Evolutionary conservation across 2,113 vertebrate genomes (phyloP), one percentile per base, ranked within the genome.

Genomic region (Marmota flaviventris): DNA sequence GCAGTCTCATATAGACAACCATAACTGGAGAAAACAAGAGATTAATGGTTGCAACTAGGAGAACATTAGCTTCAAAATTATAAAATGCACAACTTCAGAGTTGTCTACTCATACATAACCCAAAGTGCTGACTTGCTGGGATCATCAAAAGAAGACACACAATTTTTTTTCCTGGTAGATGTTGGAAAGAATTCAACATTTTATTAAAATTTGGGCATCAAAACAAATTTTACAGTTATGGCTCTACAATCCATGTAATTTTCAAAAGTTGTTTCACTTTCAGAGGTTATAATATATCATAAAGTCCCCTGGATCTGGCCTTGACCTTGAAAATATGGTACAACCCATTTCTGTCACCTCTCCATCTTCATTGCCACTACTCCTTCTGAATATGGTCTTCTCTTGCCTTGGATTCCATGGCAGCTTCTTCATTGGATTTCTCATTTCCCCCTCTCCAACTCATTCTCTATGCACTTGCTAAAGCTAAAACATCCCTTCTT

Each of bases 21-120:
- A 90, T 69, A 95, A 89, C 45, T 73, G 42, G 51, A 88, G 24
- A 48, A 85, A 77, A 82, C n/a, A 92, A 91, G 67, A 92, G 76
- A 97, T 85, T 93, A 90, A 95, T 92, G 90, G 73, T 81, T 42
- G 34, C 69, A 91, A 84, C 76, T 61, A 85, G 92, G 14, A 96
- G 53, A 94, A 83, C 77, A 93, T 82, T 69, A 48, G 34, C 63
- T 73, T 89, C 45, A 70, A 67, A 72, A 94, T 37, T 39, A n/a
- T 73, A 86, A 76, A 94, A 67, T 22, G 73, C n/a, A 85, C 42
- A 87, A 61, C 53, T 29, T 53, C 34, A 91, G 53, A 75, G 75
- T 65, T 85, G 63, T 89, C 84, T 81, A 22, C 29, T 69, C 29
- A 20, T 81, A 93, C 29, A 20, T 81, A 93, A 95, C 11, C 51